Evolutionary conservation across 2,888 invertebrate genomes (phyloP), one percentile per base, ranked within the genome.

Genomic region (Helicoverpa assulta): DNA sequence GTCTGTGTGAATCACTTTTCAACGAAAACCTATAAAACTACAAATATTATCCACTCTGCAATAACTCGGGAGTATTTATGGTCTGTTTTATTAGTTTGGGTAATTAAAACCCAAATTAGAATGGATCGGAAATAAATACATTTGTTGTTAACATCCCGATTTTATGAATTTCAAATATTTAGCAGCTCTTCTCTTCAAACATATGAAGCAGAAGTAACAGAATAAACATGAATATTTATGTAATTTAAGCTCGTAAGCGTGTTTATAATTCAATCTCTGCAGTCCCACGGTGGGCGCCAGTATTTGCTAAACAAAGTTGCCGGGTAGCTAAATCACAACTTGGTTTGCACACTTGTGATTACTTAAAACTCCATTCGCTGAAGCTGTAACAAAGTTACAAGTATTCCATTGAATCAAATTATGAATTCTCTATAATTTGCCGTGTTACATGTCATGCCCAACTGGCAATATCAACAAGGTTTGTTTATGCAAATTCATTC

Each of bases 211-310:
- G 76, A 81, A 80, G 69, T 81, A 74, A 77, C 40, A 53, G 73
- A 81, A 70, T 64, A 75, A 59, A 75, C 73, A 89, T 91, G 88
- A 91, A 91, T 91, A 89, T 91, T 87, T 86, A 90, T 89, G 88
- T 86, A 81, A 86, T 87, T 88, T 82, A 68, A 84, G 77, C 79
- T 85, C 70, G 81, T 73, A 83, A 82, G 82, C 76, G 77, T 86
- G 86, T 86, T 88, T 86, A 86, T 89, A 90, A 89, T 89, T 87
- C 81, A 89, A 88, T 88, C 80, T 83, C 72, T 78, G 78, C 68
- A 85, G 85, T 82, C 82, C 84, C 84, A 73, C 76, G 82, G 70
- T 82, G 85, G 82, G 86, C 78, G 85, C 77, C 84, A 80, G 81
- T 90, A 85, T 92, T 91, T 90, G 85, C 67, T 52, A 66, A 85